Conservation (phyloP, 2,113 vertebrate genomes). For the Marmota monax region DNA sequence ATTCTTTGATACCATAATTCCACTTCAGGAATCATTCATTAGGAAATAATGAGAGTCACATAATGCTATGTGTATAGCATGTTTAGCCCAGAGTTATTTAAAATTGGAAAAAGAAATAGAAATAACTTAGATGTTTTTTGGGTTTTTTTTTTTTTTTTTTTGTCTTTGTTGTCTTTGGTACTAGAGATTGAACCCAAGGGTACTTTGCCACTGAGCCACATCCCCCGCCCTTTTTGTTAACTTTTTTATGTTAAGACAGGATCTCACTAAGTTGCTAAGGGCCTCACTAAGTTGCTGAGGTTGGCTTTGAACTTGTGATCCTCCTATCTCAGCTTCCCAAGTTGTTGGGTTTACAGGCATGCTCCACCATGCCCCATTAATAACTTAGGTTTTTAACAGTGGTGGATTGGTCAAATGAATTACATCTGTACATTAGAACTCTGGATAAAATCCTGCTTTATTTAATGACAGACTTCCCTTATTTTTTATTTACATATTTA, state of each 20-base stretch:
- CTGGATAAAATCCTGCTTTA: not conserved
- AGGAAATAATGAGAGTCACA: not conserved
- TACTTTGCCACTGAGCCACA: too few species aligned
- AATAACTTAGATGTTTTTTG: not conserved
- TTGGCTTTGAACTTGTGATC: too few species aligned
- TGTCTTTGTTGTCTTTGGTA: too few species aligned
- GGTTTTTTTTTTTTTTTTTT: too few species aligned
- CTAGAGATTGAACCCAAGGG: too few species aligned
- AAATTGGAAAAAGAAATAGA: not conserved
- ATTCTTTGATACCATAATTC: not conserved
- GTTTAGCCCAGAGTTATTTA: constrained; percentile 22
- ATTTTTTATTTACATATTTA: not conserved
- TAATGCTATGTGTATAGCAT: not conserved
- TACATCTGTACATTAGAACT: not conserved
- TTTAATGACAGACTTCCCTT: not conserved
- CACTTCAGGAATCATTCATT: not conserved
- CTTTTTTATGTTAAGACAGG: too few species aligned
- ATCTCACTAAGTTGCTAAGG: too few species aligned
- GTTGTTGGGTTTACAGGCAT: too few species aligned
- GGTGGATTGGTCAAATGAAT: constrained; percentile 14
- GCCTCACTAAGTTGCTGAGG: too few species aligned
- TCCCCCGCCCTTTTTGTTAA: too few species aligned
- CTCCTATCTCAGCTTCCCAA: too few species aligned
- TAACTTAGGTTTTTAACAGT: constrained; percentile 1
- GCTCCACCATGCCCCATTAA: too few species aligned